Evolutionary conservation across 2,797 vertebrate species (phyloP).

Genomic region (Ciconia nigra): DNA sequence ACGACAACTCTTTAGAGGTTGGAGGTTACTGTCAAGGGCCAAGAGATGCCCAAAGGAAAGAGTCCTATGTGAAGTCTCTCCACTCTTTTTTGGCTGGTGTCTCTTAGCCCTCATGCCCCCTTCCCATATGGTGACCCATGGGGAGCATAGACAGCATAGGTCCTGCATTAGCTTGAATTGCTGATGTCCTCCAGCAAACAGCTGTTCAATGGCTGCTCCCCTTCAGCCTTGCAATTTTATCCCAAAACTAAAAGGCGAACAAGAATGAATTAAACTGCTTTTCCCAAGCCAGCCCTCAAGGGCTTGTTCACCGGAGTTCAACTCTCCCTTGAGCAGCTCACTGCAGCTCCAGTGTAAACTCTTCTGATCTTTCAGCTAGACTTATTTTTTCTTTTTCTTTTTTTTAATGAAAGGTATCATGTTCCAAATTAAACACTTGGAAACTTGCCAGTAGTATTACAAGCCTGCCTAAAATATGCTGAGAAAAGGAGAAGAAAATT

Average conservation of each 20-base stretch:
- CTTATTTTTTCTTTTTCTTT: background rate
- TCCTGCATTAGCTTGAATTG: background rate
- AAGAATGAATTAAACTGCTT: background rate
- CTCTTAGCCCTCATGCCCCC: background rate
- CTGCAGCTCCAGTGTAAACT: background rate
- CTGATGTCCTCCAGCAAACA: background rate
- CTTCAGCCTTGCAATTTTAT: background rate
- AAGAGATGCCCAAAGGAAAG: background rate
- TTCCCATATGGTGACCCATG: background rate
- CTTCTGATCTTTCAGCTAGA: background rate
- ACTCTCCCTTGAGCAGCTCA: background rate
- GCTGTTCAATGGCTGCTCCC: background rate
- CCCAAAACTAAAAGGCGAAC: background rate
- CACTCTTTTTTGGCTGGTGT: background rate
- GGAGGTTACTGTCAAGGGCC: background rate
- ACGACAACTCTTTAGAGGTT: background rate
- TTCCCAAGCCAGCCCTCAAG: background rate
- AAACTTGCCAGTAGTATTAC: constrained; percentile 18
- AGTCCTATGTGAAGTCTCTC: background rate
- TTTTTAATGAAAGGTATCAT: background rate
- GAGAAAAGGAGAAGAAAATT: background rate
- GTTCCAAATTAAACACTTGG: constrained; percentile 62
- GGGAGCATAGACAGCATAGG: background rate
- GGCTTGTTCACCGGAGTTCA: background rate
- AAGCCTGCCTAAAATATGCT: constrained; percentile 5